phyloP scores from a whole-genome alignment of 1,140 invertebrate genomes.

The Araneus ventricosus region DNA sequence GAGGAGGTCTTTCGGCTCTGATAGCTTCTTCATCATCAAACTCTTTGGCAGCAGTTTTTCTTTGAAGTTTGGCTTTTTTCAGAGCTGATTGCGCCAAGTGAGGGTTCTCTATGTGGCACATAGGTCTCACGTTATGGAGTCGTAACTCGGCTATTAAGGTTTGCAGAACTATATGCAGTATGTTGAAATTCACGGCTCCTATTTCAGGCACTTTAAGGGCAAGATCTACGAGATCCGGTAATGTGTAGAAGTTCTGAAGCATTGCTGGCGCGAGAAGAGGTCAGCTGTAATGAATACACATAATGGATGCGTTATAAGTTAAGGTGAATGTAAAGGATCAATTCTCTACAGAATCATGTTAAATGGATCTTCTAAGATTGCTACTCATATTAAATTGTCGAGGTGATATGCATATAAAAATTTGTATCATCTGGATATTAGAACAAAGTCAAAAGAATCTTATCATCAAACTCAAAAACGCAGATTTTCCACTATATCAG shows the following conservation, averaged over 20 bases:
- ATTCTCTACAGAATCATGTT: too few species aligned
- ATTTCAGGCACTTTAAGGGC: constrained; percentile 53
- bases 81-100: not conserved
- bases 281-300: not conserved
- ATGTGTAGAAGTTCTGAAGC: constrained; percentile 43
- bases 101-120: constrained; percentile 56
- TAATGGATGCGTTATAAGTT: too few species aligned
- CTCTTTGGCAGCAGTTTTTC: not conserved
- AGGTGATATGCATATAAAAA: too few species aligned
- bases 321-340: too few species aligned
- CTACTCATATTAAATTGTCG: too few species aligned
- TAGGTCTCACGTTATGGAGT: not conserved
- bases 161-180: constrained; percentile 40
- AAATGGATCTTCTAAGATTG: too few species aligned
- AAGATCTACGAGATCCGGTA: constrained; percentile 59
- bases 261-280: not conserved
- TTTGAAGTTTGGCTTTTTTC: constrained; percentile 1
- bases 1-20: not conserved
- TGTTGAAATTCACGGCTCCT: constrained; percentile 72
- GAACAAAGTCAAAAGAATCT: too few species aligned
- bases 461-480: too few species aligned
- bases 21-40: not conserved
- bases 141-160: constrained; percentile 28
- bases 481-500: too few species aligned
- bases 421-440: too few species aligned